Base-by-base conservation (phyloP, 2,113 vertebrate genomes). In the Elgaria multicarinata region DNA sequence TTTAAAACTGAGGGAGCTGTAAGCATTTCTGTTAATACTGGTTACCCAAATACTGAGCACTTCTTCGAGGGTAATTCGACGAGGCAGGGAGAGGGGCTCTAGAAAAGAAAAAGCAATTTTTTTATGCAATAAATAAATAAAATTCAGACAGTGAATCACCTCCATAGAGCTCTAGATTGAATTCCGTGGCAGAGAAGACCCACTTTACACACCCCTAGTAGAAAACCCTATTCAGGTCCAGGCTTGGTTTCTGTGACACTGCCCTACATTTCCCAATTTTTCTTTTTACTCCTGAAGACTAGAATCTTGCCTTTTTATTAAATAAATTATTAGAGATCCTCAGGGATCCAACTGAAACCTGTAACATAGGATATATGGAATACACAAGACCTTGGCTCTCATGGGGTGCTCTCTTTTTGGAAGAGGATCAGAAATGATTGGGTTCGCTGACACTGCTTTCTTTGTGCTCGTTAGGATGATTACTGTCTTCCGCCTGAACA, bases 401-500 rank as follows among this genome's bases (percentile, higher is more conserved):
- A 33, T 24, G 66, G 18, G 12, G 58, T 10, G 24, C 6, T 46
- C 1, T 66, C 13, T 50, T 84, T 75, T 0, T 13, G 12, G 28
- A 14, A 88, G 87, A 0, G 42, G 55, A 3, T 77, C 44, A 53
- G 13, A 20, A 50, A 67, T 39, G 42, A 90, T n/a, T 18, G 28
- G 90, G 75, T 92, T 83, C 33, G 90, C 85, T 89, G 90, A 87
- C 16, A 39, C 2, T 67, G 64, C 74, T 24, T 79, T 92, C 87
- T 39, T 79, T 95, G 89, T 94, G 84, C 76, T 72, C 78, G 81
- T 20, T 90, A 98, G 98, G 96, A 92, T 90, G 89, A 93, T 98
- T 90, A 97, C 97, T 67, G 96, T 98, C 90, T 98, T 98, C 95
- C 95, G 96, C 74, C 94, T 95, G 84, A 96, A 92, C 44, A 96